These are phyloP conservation scores for Drosophila subquinaria DNA, from an alignment of 2,888 invertebrate genomes.

Conservation along the genomic window DNA sequence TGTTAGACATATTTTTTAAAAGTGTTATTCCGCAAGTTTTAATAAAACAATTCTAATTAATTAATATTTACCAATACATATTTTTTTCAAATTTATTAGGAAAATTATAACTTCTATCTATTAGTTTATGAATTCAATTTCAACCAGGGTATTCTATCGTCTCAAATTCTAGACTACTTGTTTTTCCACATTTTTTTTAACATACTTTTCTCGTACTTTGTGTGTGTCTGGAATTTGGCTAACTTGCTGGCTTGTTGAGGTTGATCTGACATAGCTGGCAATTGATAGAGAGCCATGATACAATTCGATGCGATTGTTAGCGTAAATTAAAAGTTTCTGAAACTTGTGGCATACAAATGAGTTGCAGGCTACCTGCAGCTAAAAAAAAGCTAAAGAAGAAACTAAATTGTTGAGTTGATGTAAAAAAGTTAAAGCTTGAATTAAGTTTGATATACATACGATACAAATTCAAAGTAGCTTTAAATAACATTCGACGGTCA, in stretches of 20 bases:
- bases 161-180: neutral
- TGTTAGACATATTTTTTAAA: too few relatives aligned
- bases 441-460: neutral
- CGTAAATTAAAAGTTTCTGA: slow-evolving; percentile 59
- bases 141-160: neutral
- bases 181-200: neutral
- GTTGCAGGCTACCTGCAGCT: slow-evolving; percentile 61
- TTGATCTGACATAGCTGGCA: slow-evolving; percentile 37
- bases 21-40: too few relatives aligned
- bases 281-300: slow-evolving; percentile 45
- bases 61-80: too few relatives aligned
- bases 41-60: too few relatives aligned
- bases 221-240: slow-evolving; percentile 22
- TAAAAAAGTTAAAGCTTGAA: neutral
- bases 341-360: slow-evolving; percentile 76
- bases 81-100: too few relatives aligned
- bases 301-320: slow-evolving; percentile 68
- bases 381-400: slow-evolving; percentile 14
- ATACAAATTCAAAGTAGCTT: neutral
- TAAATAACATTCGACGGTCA: neutral
- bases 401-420: neutral
- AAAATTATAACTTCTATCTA: too few relatives aligned
- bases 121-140: neutral
- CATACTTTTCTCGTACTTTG: slow-evolving; percentile 5
- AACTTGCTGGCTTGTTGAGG: slow-evolving; percentile 72